A percentile compares a stretch with the other conserved stretches of the same genome.
phyloP scores from a whole-genome alignment of 2,113 vertebrate genomes.

The Oxyura jamaicensis region DNA sequence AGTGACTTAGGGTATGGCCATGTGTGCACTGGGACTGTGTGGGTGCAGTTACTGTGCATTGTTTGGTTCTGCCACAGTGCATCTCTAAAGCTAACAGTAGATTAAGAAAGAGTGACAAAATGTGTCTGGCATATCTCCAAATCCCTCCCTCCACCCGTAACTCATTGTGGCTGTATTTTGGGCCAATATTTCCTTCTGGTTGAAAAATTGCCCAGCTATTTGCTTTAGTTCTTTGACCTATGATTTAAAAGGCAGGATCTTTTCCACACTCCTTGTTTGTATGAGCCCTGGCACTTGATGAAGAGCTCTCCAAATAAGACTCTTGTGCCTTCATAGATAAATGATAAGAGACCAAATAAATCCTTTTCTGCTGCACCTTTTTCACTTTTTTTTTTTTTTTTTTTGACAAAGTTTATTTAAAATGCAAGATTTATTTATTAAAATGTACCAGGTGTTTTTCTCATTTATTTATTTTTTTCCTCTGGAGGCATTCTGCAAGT shows the following conservation, averaged over 20 bases:
- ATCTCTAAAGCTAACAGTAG: not conserved
- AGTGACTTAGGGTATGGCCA: rapidly evolving
- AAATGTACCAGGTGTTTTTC: not conserved
- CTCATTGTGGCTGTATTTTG: not conserved
- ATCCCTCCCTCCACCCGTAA: not conserved
- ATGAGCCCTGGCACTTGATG: not conserved
- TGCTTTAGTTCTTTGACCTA: not conserved
- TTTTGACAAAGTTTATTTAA: not conserved
- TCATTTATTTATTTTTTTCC: not conserved
- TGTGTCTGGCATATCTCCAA: not conserved
- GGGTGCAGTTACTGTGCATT: not conserved
- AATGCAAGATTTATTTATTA: not conserved
- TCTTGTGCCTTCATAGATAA: not conserved
- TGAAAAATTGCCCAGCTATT: not conserved
- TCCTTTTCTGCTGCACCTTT: not conserved
- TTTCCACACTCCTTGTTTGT: not conserved
- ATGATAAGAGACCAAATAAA: not conserved
- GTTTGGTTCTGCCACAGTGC: slow-evolving; percentile 1
- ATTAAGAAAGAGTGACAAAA: not conserved
- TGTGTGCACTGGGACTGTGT: rapidly evolving
- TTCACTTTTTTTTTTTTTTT: not conserved
- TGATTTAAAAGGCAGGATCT: not conserved
- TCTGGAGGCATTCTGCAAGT: not conserved
- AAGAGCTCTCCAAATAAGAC: not conserved
- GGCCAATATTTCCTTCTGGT: not conserved